A percentile compares a stretch with the other conserved stretches of the same genome.
These are phyloP conservation scores for Ursus arctos DNA, from an alignment of 2,113 vertebrate genomes.

Conservation along the genomic window DNA sequence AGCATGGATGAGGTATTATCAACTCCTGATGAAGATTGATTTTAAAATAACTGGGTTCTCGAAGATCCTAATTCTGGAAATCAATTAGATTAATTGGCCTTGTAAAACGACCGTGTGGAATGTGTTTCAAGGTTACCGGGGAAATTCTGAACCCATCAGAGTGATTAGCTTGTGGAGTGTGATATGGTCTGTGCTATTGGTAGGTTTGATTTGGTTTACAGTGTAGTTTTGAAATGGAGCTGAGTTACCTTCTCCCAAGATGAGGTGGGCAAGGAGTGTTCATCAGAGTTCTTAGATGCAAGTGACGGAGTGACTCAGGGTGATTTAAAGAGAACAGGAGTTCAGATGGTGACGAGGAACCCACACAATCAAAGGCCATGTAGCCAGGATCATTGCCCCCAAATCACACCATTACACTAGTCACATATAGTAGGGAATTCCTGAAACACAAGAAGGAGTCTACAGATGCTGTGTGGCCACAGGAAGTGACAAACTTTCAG, in stretches of 20 bases:
- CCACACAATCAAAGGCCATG: not conserved
- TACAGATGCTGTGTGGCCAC: not conserved
- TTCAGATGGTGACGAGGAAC: not conserved
- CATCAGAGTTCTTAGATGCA: no score
- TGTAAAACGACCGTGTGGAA: not conserved
- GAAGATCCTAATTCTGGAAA: conserved; percentile 71
- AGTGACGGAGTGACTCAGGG: not conserved
- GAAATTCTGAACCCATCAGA: conserved; percentile 18
- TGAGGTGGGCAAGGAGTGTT: not conserved
- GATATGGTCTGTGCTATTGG: not conserved
- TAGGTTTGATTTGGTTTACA: not conserved
- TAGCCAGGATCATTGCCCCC: not conserved
- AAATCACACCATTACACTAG: not conserved
- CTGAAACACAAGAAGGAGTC: not conserved
- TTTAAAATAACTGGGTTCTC: conserved; percentile 66
- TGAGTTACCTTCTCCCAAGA: not conserved
- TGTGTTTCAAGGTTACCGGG: conserved; percentile 68
- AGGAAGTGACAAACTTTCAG: not conserved
- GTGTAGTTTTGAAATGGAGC: not conserved
- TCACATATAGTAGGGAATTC: not conserved
- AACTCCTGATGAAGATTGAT: conserved; percentile 73
- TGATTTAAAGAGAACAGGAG: not conserved
- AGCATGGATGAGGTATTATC: conserved; percentile 60
- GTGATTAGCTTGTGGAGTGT: not conserved
- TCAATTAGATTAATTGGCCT: conserved; percentile 61